phyloP scores from a whole-genome alignment of 1,140 invertebrate species.

The Intoshia linei region DNA sequence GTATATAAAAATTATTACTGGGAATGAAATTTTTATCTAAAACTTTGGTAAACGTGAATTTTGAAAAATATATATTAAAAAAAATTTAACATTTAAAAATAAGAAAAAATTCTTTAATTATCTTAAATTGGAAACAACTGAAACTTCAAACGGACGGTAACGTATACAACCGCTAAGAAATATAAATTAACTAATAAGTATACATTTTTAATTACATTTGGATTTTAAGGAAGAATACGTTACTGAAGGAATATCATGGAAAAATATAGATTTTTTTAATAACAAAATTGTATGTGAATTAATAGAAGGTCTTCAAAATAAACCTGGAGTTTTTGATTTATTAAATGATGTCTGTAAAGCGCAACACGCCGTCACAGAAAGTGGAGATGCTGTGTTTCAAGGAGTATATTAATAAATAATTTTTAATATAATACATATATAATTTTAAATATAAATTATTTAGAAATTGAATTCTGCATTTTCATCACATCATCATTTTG shows the following conservation, averaged over 20 bases:
- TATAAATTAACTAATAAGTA: background rate
- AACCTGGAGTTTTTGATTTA: slow-evolving; percentile 30
- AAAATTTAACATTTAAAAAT: no score
- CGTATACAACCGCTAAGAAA: no score
- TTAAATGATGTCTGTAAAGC: slow-evolving; percentile 41
- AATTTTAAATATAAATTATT: no score
- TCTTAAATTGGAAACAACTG: no score
- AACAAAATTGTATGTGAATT: slow-evolving; percentile 39
- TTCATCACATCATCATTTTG: slow-evolving; percentile 30
- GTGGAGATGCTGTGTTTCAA: slow-evolving; percentile 28
- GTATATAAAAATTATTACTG: no score
- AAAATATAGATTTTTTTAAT: slow-evolving; percentile 40
- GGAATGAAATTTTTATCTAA: no score
- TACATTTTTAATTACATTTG: background rate
- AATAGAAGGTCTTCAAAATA: slow-evolving; percentile 24
- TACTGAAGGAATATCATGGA: slow-evolving; percentile 37
- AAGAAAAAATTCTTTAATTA: no score
- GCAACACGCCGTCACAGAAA: slow-evolving; percentile 34
- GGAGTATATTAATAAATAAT: slow-evolving; percentile 7
- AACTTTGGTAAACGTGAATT: no score
- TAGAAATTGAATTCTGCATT: slow-evolving; percentile 30
- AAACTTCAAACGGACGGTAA: no score
- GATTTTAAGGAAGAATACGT: slow-evolving; percentile 34
- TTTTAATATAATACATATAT: background rate
- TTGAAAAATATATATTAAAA: no score